phyloP scores from a whole-genome alignment of 1,140 invertebrate genomes.

The Caenorhabditis latens region DNA sequence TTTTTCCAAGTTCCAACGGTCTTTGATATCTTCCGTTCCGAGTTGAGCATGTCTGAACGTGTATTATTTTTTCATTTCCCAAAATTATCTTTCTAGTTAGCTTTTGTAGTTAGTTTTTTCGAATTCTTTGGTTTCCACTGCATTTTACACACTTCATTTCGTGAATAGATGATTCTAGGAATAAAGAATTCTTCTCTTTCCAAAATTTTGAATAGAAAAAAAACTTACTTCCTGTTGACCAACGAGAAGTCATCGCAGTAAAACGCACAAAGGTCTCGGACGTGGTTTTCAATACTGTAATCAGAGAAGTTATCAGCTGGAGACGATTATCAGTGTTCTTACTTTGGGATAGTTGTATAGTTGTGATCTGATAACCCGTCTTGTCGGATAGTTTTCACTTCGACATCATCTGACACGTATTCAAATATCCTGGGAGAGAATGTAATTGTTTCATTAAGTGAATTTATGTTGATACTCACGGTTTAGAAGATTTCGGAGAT shows the following conservation, averaged over 20 bases:
- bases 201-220: background rate
- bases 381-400: conserved; percentile 21
- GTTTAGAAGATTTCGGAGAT: conserved; percentile 30
- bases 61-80: background rate
- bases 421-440: conserved; percentile 13
- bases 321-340: background rate
- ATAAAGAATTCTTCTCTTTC: too few species aligned
- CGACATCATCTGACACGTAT: conserved; percentile 40
- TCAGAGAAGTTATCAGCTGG: background rate
- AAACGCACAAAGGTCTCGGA: conserved; percentile 23
- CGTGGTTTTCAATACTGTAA: conserved; percentile 42
- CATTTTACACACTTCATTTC: too few species aligned
- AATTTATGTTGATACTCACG: background rate
- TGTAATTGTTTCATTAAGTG: background rate
- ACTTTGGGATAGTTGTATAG: conserved; percentile 30
- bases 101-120: background rate
- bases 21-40: conserved; percentile 39
- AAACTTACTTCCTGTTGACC: conserved; percentile 46
- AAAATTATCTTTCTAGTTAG: background rate
- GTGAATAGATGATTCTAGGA: too few species aligned
- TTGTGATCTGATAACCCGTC: conserved; percentile 52
- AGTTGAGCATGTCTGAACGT: conserved; percentile 42
- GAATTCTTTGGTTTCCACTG: background rate
- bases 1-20: conserved; percentile 38
- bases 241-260: conserved; percentile 38